Evolutionary conservation across 2,113 vertebrate species (phyloP), one percentile per base, ranked within the genome.

Genomic region (Thalassoma bifasciatum): DNA sequence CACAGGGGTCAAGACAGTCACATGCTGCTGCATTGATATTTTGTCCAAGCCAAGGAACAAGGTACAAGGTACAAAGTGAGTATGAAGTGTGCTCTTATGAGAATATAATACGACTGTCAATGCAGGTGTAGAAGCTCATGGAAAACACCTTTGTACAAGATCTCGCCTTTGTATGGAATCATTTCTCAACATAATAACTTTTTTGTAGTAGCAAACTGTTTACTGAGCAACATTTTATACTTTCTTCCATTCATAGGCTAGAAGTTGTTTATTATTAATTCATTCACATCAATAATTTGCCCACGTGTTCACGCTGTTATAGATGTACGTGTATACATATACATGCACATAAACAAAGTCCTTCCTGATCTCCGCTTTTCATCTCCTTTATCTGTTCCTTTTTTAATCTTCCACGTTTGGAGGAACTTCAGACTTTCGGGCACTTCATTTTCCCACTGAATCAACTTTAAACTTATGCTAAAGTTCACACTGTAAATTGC

Each of bases 401-500:
- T 17, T 46, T 17, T 46, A 1, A 46, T 17, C 44, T 19, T 1
- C 17, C 44, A 6, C 19, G 40, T 42, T 14, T 42, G 40, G 14
- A 42, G 14, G 40, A 12, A 42, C 4, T 42, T 42, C 40, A 46
- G 16, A 46, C 59, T 10, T 1, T 30, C 40, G 23, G 42, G 23
- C 61, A 50, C 34, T 53, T 61, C 37, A 8, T 37, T 13, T 66
- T 52, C n/a, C 50, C 8, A 19, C 7, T 17, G 9, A 70, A 66
- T 56, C 30, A 22, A 44, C 40, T 37, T 57, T 21, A 52, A 82
- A 51, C 7, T 44, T 72, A 72, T 46, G 65, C 54, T 56, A 30
- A 67, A 75, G 56, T 66, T 75, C 17, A 74, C 57, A 44, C 16
- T 65, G 7, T 14, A 46, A 69, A 77, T 62, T 62, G n/a, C 23